phyloP scores from a whole-genome alignment of 2,797 vertebrate species.

The Anguilla anguilla region DNA sequence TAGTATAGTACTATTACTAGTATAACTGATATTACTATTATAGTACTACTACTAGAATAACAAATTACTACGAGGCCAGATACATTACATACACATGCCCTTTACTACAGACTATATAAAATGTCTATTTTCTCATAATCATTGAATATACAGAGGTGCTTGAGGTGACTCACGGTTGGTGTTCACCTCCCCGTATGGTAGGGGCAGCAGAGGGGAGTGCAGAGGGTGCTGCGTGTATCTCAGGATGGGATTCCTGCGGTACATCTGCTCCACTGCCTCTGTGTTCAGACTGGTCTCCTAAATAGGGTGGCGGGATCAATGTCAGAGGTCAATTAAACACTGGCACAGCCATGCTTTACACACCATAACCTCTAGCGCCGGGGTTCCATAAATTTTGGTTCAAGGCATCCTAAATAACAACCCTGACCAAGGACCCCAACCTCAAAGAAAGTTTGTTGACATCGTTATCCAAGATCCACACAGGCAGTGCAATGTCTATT shows the following conservation, averaged over 20 bases:
- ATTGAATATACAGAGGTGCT: not conserved
- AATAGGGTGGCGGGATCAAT: conserved; percentile 34
- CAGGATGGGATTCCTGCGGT: conserved; percentile 89
- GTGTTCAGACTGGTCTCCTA: conserved; percentile 89
- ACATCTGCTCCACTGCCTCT: conserved; percentile 90
- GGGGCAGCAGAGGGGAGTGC: conserved; percentile 88
- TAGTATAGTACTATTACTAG: too few relatives aligned
- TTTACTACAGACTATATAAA: not conserved
- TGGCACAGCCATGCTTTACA: not conserved
- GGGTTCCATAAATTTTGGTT: not conserved
- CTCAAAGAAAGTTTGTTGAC: not conserved
- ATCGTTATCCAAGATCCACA: too few relatives aligned
- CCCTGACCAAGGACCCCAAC: not conserved
- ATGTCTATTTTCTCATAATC: not conserved
- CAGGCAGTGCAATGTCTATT: not conserved
- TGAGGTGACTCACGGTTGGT: conserved; percentile 74
- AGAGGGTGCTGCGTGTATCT: conserved; percentile 91
- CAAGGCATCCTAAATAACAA: not conserved
- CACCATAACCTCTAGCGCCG: not conserved
- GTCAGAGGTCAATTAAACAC: conserved; percentile 7
- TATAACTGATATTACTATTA: too few relatives aligned
- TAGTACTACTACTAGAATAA: not conserved
- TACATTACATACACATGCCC: not conserved
- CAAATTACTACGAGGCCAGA: not conserved
- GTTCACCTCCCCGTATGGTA: conserved; percentile 86